Evolutionary conservation across 2,113 vertebrate species (phyloP), one percentile per base, ranked within the genome.

Genomic region (Aptenodytes patagonicus): DNA sequence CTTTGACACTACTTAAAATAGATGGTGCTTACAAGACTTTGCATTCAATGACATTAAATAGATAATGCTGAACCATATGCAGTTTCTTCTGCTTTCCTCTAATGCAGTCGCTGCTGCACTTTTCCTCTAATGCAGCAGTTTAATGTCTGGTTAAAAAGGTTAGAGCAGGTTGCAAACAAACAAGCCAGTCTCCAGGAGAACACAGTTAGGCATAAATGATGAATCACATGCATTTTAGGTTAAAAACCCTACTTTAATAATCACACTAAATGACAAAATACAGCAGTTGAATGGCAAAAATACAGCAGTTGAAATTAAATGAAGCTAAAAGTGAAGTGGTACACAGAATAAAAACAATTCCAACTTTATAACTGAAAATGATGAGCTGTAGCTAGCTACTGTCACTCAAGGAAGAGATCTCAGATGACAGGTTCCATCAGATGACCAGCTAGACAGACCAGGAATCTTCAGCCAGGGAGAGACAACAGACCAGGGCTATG

Each of bases 401-500:
- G 38, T 31, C 34, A 57, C 54, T 73, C 38, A 78, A 57, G n/a
- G n/a, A 89, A 69, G 38, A 82, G 47, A 73, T 54, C n/a, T 31
- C 3, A 3, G 26, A 38, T 32, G 19, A 70, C 24, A 49, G 25
- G 9, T 44, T 55, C 38, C 46, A 71, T 31, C 9, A 70, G 22
- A 60, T 20, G 40, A 58, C 11, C 44, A 65, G 5, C 34, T 51
- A 57, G 42, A 91, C n/a, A 87, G n/a, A 60, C 11, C 40, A 81
- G 46, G 17, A 61, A 46, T 46, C 32, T 62, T 83, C 71, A 89
- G 65, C 24, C 17, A 55, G 14, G 20, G 21, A 77, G 9, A 66
- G 34, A 58, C 36, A 64, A 68, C 0, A 4, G 34, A 64, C 0
- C 0, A 10, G 20, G 16, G 13, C 19, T 47, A 29, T 25, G 36